Evolutionary conservation across 2,888 invertebrate species (phyloP).

Genomic region (Nephrotoma guestfalica): DNA sequence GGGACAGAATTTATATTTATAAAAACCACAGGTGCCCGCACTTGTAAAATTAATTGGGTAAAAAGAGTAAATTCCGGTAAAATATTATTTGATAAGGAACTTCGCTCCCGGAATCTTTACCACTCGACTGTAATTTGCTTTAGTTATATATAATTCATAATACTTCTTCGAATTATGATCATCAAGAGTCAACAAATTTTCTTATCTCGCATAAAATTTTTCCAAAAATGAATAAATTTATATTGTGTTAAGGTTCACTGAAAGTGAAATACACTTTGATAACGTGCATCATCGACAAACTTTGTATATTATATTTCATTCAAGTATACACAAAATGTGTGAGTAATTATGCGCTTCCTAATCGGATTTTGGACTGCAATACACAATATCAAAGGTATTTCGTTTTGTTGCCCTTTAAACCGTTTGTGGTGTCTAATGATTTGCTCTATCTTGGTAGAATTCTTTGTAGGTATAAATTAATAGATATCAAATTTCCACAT

Average conservation of each 20-base stretch:
- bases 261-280: background rate
- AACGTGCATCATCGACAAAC: background rate
- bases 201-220: background rate
- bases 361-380: too few relatives aligned
- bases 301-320: background rate
- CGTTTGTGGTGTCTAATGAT: too few relatives aligned
- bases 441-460: too few relatives aligned
- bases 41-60: background rate
- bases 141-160: too few relatives aligned
- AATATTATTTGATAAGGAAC: too few relatives aligned
- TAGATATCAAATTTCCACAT: too few relatives aligned
- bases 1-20: background rate
- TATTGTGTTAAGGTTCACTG: background rate
- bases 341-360: background rate
- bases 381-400: too few relatives aligned
- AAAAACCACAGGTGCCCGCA: background rate
- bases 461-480: too few relatives aligned
- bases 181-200: background rate
- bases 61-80: background rate
- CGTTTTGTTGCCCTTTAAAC: too few relatives aligned
- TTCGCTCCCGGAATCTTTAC: too few relatives aligned
- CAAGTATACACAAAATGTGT: background rate
- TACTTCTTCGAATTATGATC: background rate
- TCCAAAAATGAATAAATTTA: background rate
- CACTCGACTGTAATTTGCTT: too few relatives aligned